Evolutionary conservation across 2,888 invertebrate species (phyloP).

Genomic region (Trissolcus brochymenae): DNA sequence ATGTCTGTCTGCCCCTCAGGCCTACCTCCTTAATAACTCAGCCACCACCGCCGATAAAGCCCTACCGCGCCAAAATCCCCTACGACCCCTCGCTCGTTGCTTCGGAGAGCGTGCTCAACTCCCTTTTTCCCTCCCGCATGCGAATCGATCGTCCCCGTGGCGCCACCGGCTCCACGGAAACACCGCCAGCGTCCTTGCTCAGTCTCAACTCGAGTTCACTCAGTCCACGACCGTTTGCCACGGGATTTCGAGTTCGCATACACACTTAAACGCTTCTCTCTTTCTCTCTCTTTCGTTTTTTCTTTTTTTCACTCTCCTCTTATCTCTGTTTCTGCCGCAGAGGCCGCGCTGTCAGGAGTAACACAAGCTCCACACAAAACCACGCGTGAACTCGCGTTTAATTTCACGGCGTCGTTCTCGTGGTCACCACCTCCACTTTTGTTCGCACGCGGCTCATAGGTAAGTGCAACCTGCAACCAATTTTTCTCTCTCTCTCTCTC

Average conservation of each 20-base stretch:
- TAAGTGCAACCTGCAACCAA: conserved; percentile 7
- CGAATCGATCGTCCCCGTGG: conserved; percentile 65
- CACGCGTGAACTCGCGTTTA: conserved; percentile 23
- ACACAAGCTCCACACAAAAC: not conserved
- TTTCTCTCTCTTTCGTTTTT: conserved; percentile 47
- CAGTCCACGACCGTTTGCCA: conserved; percentile 75
- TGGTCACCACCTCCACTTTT: conserved; percentile 25
- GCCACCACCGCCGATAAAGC: conserved; percentile 44
- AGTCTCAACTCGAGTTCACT: conserved; percentile 75
- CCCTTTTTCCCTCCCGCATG: conserved; percentile 44
- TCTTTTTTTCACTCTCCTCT: conserved; percentile 47
- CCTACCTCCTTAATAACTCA: conserved; percentile 38
- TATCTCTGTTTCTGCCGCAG: conserved; percentile 44
- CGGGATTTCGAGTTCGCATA: conserved; percentile 71
- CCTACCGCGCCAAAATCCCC: conserved; percentile 43
- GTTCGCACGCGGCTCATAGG: conserved; percentile 27
- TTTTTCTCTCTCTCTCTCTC: not conserved
- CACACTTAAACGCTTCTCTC: conserved; percentile 32
- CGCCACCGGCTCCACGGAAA: conserved; percentile 69
- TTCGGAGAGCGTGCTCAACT: conserved; percentile 25
- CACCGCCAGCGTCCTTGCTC: conserved; percentile 65
- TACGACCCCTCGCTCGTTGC: conserved; percentile 46
- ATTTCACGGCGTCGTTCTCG: conserved; percentile 32
- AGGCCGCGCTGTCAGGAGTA: conserved; percentile 35
- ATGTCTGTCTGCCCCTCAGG: conserved; percentile 17